Base-by-base conservation (phyloP, 2,113 vertebrate species). In the Vidua macroura region DNA sequence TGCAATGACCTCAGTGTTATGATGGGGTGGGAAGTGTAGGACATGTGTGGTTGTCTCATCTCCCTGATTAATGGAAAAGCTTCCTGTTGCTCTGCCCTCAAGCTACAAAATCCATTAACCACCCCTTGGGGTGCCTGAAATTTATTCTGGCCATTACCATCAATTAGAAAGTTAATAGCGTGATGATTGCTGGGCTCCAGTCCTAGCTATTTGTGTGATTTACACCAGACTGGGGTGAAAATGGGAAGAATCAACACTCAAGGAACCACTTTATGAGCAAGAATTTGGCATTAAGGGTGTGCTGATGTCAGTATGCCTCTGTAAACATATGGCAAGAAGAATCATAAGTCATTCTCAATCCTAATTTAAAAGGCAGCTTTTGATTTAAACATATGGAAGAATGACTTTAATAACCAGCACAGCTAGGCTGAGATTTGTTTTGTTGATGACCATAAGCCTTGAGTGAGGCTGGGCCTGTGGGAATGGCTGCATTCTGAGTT, bases 101-200 rank as follows among this genome's bases (percentile, higher is more conserved):
- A 87, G 76, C 92, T 95, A 58, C 56, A 95, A 92, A 97, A 96
- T 86, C 83, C 92, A 96, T 97, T 96, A 96, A 86, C 89, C 67
- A 90, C 92, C 64, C 84, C 68, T 88, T 91, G 92, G 86, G 93
- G 88, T 90, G 86, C 73, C 90, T 91, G 77, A 93, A 95, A 96
- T 95, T 96, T 96, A 96, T 95, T 96, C 84, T 96, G 90, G 64
- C 81, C 86, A 92, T 96, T 96, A 96, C 66, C 80, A 95, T 95
- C 90, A 92, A 93, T 96, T 96, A 96, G 85, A 91, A 95, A 94
- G 88, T 93, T 95, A 96, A 97, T 95, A 95, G 83, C 9, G 20
- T 95, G 83, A 84, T 96, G 87, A 96, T 96, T 93, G 83, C 82
- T 93, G 90, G 78, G 83, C 68, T 86, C 46, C 56, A 80, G 49